Evolutionary conservation across 2,888 invertebrate species (phyloP).

Genomic region (Scrobipalpa costella): DNA sequence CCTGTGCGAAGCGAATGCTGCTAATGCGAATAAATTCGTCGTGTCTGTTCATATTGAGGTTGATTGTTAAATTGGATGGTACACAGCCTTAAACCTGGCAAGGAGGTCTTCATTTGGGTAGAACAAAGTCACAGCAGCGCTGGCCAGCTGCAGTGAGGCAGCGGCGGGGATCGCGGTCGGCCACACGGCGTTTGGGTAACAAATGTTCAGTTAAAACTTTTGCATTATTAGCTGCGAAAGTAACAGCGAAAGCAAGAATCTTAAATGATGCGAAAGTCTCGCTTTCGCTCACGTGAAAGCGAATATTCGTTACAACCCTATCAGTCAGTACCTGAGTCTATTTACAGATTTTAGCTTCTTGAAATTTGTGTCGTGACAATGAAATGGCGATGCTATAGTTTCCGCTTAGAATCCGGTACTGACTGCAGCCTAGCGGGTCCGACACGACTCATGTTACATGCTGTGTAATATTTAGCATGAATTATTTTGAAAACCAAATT

Average conservation of each 20-base stretch:
- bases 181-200: slow-evolving; percentile 29
- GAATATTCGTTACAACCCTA: slow-evolving; percentile 32
- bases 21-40: slow-evolving; percentile 28
- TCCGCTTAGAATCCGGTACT: slow-evolving; percentile 29
- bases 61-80: slow-evolving; percentile 32
- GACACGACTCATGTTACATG: slow-evolving; percentile 31
- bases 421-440: slow-evolving; percentile 29
- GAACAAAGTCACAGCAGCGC: slow-evolving; percentile 25
- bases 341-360: neutral
- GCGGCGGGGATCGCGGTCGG: slow-evolving; percentile 22
- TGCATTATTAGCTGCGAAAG: slow-evolving; percentile 32
- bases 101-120: slow-evolving; percentile 31
- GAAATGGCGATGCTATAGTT: neutral
- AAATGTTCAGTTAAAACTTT: slow-evolving; percentile 30
- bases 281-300: slow-evolving; percentile 30
- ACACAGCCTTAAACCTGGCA: slow-evolving; percentile 31
- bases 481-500: slow-evolving; percentile 27
- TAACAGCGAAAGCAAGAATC: slow-evolving; percentile 30
- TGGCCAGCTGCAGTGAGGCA: slow-evolving; percentile 20
- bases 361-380: neutral
- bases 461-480: slow-evolving; percentile 27
- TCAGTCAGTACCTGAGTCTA: slow-evolving; percentile 29
- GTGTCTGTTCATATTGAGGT: slow-evolving; percentile 25
- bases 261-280: slow-evolving; percentile 26
- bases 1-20: slow-evolving; percentile 28